Evolutionary conservation across 2,797 vertebrate genomes (phyloP).

Genomic region (Chelidonichthys spinosus): DNA sequence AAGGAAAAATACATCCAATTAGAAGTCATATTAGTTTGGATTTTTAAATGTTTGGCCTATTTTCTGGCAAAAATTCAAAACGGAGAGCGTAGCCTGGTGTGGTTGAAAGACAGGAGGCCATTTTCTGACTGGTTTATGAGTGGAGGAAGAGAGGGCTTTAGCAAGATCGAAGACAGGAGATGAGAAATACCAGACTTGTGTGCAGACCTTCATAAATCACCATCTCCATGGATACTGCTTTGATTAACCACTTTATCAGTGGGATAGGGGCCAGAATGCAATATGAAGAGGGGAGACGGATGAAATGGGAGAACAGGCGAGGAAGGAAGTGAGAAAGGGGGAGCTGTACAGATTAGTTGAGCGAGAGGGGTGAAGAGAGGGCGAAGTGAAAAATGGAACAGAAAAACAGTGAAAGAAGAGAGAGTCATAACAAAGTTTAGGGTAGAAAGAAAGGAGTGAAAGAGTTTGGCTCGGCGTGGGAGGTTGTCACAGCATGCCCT

Average conservation of each 20-base stretch:
- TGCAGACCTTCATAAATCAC: conserved; percentile 55
- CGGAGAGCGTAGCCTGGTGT: conserved; percentile 13
- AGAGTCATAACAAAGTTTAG: conserved; percentile 12
- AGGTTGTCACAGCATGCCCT: conserved; percentile 74
- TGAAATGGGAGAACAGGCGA: not conserved
- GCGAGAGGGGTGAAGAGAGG: conserved; percentile 2
- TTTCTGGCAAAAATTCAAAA: conserved; percentile 14
- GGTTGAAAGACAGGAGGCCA: conserved; percentile 30
- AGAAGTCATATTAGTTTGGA: conserved; percentile 17
- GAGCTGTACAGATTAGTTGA: conserved; percentile 10
- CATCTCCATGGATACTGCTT: conserved; percentile 49
- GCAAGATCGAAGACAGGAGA: conserved; percentile 53
- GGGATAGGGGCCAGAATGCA: conserved; percentile 26
- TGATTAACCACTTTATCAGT: conserved; percentile 34
- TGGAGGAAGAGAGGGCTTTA: conserved; percentile 39
- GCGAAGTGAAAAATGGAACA: conserved; percentile 12
- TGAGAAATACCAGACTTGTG: conserved; percentile 72
- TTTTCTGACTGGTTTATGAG: conserved; percentile 41
- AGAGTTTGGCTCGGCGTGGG: conserved; percentile 53
- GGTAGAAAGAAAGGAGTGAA: conserved; percentile 37
- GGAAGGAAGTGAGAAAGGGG: conserved; percentile 32
- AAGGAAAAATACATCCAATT: conserved; percentile 30
- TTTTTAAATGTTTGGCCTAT: conserved; percentile 20
- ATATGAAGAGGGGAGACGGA: conserved; percentile 5
- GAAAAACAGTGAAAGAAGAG: conserved; percentile 1